Evolutionary conservation across 2,113 vertebrate species (phyloP), one percentile per base, ranked within the genome.

Genomic region (Fregata magnificens): DNA sequence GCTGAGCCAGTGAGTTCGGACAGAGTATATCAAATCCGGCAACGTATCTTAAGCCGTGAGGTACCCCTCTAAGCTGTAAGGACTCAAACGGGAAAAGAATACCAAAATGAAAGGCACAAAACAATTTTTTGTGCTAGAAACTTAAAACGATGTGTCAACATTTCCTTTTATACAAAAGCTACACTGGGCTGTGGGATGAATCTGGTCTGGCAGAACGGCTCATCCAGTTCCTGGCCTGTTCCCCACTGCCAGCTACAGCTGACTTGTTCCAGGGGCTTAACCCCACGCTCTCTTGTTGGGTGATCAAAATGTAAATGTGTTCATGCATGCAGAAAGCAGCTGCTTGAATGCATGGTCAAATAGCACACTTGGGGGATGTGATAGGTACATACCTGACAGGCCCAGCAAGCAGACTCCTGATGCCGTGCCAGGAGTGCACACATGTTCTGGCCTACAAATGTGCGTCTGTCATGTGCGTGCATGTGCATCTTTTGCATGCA

Each of bases 391-490:
- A 20, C 1, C 31, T 15, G 67, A 36, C 49, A 49, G 76, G 34
- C 36, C 1, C 0, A 53, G 67, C 72, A 21, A 78, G 16, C 73
- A 71, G 55, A 9, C 72, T 59, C 17, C 56, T 0, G 0, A 2
- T 42, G 52, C 32, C 0, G 0, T 71, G 65, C 40, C 5, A 6
- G 38, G 25, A 38, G n/a, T 0, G 1, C 63, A 25, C 38, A 1
- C 0, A 0, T 67, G 61, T 82, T 59, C 21, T 65, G 63, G 47
- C 58, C 50, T n/a, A 53, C 50, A 14, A 10, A 58, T 6, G 16
- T 34, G 13, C 2, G 0, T 38, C 31, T 45, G 13, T 34, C 44
- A 9, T 14, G 26, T 65, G 44, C 3, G 3, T 77, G 47, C 16
- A 2, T 10, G 8, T 74, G 26, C 22, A 31, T 11, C 31, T 61